These are phyloP conservation scores for Caenorhabditis elegans DNA, from an alignment of 1,140 invertebrate genomes.

Conservation along the genomic window DNA sequence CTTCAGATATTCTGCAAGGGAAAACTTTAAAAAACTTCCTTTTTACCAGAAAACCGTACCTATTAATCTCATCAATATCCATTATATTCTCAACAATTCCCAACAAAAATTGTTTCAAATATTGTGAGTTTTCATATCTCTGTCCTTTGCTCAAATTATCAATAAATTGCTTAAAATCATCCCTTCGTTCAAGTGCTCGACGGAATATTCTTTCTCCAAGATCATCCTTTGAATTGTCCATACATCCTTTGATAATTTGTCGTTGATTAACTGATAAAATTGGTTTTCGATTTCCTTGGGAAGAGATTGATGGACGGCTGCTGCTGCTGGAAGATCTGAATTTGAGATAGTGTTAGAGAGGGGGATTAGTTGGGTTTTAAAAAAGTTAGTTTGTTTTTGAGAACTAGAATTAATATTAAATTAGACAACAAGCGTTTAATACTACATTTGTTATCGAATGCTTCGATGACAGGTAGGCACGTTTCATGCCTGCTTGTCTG, in stretches of 20 bases:
- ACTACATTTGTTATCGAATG: no score
- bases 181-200: slow-evolving; percentile 48
- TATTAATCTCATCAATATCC: slow-evolving; percentile 52
- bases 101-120: slow-evolving; percentile 48
- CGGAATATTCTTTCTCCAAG: slow-evolving; percentile 54
- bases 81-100: slow-evolving; percentile 44
- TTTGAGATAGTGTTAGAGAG: background rate
- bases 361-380: no score
- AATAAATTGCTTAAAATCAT: slow-evolving; percentile 55
- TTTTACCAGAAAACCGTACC: background rate
- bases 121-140: slow-evolving; percentile 39
- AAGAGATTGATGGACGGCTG: slow-evolving; percentile 26
- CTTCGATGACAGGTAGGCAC: no score
- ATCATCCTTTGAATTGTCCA: slow-evolving; percentile 58
- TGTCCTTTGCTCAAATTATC: slow-evolving; percentile 47
- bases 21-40: background rate
- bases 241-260: slow-evolving; percentile 56
- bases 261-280: slow-evolving; percentile 46
- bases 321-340: slow-evolving; percentile 32
- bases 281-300: slow-evolving; percentile 36
- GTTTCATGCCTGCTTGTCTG: no score
- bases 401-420: no score
- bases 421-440: no score
- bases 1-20: slow-evolving; percentile 38
- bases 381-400: no score